Conservation (phyloP, 2,888 invertebrate species). For the Silvanus unidentatus region DNA sequence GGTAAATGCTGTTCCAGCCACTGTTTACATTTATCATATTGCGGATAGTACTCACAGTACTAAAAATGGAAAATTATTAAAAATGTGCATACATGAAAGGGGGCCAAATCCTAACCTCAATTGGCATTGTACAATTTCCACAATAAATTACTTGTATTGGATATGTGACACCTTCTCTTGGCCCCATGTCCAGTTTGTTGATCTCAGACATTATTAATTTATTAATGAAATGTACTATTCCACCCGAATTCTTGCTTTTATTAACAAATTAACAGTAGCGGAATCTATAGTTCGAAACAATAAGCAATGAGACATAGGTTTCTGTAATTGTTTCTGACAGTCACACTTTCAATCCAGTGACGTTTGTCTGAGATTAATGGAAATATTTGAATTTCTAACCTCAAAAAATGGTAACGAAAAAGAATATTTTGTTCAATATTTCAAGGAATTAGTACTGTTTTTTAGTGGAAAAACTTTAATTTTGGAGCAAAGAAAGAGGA, state of each 20-base stretch:
- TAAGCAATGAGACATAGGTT: no score
- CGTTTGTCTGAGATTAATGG: no score
- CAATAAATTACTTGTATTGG: slow-evolving; percentile 83
- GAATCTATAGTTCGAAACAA: no score
- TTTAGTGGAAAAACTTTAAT: slow-evolving; percentile 31
- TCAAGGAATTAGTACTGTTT: no score
- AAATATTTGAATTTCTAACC: no score
- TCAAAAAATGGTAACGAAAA: no score
- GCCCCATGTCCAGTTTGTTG: slow-evolving; percentile 59
- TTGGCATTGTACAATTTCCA: slow-evolving; percentile 91
- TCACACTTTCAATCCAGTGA: no score
- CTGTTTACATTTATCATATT: slow-evolving; percentile 93
- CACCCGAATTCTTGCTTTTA: no score
- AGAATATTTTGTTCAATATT: no score
- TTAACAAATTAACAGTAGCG: no score
- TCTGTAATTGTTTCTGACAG: no score
- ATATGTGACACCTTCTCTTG: slow-evolving; percentile 61
- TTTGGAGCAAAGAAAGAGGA: slow-evolving; percentile 25
- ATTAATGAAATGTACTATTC: slow-evolving; percentile 13
- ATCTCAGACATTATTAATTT: slow-evolving; percentile 44
- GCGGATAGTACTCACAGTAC: slow-evolving; percentile 98
- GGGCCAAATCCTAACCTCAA: slow-evolving; percentile 60
- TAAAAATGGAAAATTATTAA: slow-evolving; percentile 42
- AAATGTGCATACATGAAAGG: not conserved
- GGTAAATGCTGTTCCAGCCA: slow-evolving; percentile 95